Conservation (phyloP, 2,113 vertebrate genomes). For the Hiodon alosoides region DNA sequence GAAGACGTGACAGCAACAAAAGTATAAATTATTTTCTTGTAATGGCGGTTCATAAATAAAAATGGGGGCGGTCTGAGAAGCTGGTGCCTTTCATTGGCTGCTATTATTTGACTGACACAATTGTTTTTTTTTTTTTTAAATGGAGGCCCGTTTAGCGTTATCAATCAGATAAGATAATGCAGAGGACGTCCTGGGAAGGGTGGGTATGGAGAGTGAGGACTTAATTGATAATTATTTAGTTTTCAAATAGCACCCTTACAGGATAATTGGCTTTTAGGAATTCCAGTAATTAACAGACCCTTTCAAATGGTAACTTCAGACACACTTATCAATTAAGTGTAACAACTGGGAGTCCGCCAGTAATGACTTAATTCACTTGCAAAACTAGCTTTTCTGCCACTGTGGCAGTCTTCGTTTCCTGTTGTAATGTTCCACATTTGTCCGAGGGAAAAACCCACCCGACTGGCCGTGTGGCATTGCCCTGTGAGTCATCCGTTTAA, state of each 20-base stretch:
- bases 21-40: too few relatives aligned
- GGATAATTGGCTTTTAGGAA: slow-evolving; percentile 81
- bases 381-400: slow-evolving; percentile 86
- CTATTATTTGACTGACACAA: too few relatives aligned
- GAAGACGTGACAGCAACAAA: too few relatives aligned
- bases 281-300: slow-evolving; percentile 86
- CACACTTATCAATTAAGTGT: slow-evolving; percentile 80
- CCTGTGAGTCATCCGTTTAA: neutral
- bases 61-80: too few relatives aligned
- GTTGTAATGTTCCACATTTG: slow-evolving; percentile 75
- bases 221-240: slow-evolving; percentile 72
- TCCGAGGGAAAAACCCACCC: slow-evolving; percentile 61
- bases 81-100: too few relatives aligned
- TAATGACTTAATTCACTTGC: slow-evolving; percentile 92
- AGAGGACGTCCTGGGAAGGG: slow-evolving; percentile 23
- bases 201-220: slow-evolving; percentile 45
- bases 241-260: slow-evolving; percentile 69
- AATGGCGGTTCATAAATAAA: too few relatives aligned
- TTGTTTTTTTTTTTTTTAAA: neutral
- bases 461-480: neutral
- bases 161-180: neutral
- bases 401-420: slow-evolving; percentile 82
- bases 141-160: neutral
- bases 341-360: slow-evolving; percentile 75
- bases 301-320: slow-evolving; percentile 95